phyloP scores from a whole-genome alignment of 92 coral and sea anemone genomes.

The Actinostola sp. region DNA sequence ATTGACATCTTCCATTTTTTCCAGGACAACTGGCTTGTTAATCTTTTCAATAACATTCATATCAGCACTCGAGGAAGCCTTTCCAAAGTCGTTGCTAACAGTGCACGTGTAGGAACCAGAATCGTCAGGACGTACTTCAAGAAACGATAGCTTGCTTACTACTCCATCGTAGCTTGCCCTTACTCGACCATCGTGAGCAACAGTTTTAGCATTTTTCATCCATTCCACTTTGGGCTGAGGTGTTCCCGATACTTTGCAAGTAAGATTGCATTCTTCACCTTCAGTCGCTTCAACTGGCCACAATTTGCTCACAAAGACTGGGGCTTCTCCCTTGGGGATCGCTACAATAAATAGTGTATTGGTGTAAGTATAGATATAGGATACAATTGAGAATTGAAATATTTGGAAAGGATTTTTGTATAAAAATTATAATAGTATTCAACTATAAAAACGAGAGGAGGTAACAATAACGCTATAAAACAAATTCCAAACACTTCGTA shows the following conservation, averaged over 20 bases:
- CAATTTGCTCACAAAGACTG: slow-evolving; percentile 65
- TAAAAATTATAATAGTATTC: too few species aligned
- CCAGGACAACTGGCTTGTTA: slow-evolving; percentile 82
- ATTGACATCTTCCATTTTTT: slow-evolving; percentile 71
- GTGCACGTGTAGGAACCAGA: slow-evolving; percentile 80
- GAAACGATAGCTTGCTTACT: slow-evolving; percentile 48
- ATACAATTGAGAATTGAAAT: too few species aligned
- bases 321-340: slow-evolving; percentile 57
- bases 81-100: slow-evolving; percentile 68
- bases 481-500: background rate
- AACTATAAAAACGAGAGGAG: too few species aligned
- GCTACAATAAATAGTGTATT: background rate
- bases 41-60: slow-evolving; percentile 44
- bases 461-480: background rate
- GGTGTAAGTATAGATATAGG: background rate
- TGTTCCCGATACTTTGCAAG: slow-evolving; percentile 61
- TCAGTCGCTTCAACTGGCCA: slow-evolving; percentile 73
- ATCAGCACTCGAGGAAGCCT: slow-evolving; percentile 64
- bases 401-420: too few species aligned
- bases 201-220: slow-evolving; percentile 77
- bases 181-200: slow-evolving; percentile 71
- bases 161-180: slow-evolving; percentile 57
- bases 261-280: slow-evolving; percentile 67
- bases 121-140: slow-evolving; percentile 75
- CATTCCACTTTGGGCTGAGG: slow-evolving; percentile 67